These are phyloP conservation scores for Nemotelus pantherinus DNA, from an alignment of 2,888 invertebrate species.

Conservation along the genomic window DNA sequence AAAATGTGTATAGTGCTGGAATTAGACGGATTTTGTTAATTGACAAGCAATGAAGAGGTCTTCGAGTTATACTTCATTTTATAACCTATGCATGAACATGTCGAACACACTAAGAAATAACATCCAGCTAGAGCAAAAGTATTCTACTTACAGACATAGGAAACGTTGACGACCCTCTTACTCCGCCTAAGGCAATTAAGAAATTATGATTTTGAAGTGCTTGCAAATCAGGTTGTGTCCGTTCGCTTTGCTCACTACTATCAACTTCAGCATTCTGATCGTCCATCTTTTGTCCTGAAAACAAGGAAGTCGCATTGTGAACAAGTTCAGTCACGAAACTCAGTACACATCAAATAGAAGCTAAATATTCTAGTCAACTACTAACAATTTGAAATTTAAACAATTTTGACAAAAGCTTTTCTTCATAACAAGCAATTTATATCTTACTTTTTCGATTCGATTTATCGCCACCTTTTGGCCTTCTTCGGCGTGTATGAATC, in stretches of 20 bases:
- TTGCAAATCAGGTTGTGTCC: conserved; percentile 53
- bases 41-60: not conserved
- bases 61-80: not conserved
- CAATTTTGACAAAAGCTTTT: no score
- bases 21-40: not conserved
- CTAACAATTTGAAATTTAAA: no score
- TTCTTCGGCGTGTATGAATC: conserved; percentile 91
- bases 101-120: no score
- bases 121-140: not conserved
- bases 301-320: not conserved
- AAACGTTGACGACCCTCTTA: conserved; percentile 53
- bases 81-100: not conserved
- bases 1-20: conserved; percentile 54
- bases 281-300: conserved; percentile 36
- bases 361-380: no score
- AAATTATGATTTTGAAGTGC: conserved; percentile 56
- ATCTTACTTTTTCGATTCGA: conserved; percentile 67
- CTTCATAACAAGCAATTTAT: not conserved
- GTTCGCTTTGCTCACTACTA: conserved; percentile 38
- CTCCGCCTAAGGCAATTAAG: conserved; percentile 55
- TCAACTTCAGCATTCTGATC: conserved; percentile 44
- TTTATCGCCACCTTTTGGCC: conserved; percentile 80
- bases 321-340: no score
- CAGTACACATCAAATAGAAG: no score
- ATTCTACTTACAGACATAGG: conserved; percentile 54